Evolutionary conservation across 2,797 vertebrate species (phyloP), one percentile per base, ranked within the genome.

Genomic region (Microcaecilia unicolor): DNA sequence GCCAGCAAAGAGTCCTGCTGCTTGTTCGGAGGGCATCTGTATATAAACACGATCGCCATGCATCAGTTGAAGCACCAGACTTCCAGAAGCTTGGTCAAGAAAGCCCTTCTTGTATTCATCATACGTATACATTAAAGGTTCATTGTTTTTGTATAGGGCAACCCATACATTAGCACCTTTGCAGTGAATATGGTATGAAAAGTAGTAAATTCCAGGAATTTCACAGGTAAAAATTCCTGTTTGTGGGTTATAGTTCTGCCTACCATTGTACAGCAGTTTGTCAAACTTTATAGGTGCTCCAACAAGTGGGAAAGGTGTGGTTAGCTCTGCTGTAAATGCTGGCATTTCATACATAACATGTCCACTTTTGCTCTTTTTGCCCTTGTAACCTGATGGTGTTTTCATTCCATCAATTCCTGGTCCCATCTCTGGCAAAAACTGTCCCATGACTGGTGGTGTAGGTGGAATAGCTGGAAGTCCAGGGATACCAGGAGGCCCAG

Each of bases 161-260:
- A 98, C 90, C 96, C 96, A 99, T 32, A 98, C 84, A 2, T 91
- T 98, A 23, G 83, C 80, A 24, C 92, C 95, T 77, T 99, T 99
- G 70, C 94, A 97, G 77, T 98, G 90, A 45, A 98, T 64, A 0
- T 99, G 93, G 62, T 99, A 99, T 14, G 82, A 81, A 12, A 99
- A 99, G 64, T 99, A 99, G 67, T 99, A 99, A 64, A 99, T 57
- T 4, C 96, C 96, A 0, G 95, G 91, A 46, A 95, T 61, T 41
- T 80, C 90, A 7, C 95, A 98, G 44, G 93, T 97, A 64, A 99
- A 99, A 56, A 96, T 48, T 21, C 96, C 96, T 0, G 67, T 97
- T 66, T 91, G 89, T 2, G 89, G 85, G 42, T 88, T 97, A 75
- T 99, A 99, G 76, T 95, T 90, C 63, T 95, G 93, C 37, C 92